Evolutionary conservation across 2,888 invertebrate genomes (phyloP).

Genomic region (Polymixis lichenea): DNA sequence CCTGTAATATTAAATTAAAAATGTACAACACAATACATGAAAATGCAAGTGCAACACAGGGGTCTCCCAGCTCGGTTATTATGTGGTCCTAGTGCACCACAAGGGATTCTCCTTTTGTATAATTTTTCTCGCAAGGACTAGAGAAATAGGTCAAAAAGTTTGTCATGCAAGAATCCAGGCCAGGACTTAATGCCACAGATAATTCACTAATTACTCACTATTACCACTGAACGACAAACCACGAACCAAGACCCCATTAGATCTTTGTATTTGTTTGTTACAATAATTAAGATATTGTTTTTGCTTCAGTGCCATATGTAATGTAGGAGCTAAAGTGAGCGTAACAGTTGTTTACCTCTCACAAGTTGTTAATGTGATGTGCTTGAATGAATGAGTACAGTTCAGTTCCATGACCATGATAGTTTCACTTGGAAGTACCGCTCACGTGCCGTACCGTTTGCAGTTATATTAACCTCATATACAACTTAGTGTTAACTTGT

Average conservation of each 20-base stretch:
- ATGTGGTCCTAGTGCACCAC: neutral
- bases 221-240: constrained; percentile 33
- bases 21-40: neutral
- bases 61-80: no score
- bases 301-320: neutral
- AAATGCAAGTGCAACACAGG: neutral
- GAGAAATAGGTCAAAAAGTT: neutral
- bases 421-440: constrained; percentile 43
- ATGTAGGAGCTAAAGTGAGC: constrained; percentile 6
- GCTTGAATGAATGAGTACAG: constrained; percentile 27
- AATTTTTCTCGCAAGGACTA: neutral
- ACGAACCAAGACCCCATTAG: constrained; percentile 24
- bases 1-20: no score
- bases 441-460: constrained; percentile 24
- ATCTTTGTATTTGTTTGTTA: constrained; percentile 9
- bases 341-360: constrained; percentile 31
- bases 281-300: neutral
- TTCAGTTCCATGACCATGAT: constrained; percentile 32
- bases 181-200: constrained; percentile 23
- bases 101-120: neutral
- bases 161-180: constrained; percentile 29
- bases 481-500: neutral
- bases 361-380: constrained; percentile 25
- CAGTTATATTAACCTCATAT: constrained; percentile 16
- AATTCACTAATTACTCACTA: constrained; percentile 37